Conservation (phyloP, 2,113 vertebrate species). For the Stegostoma tigrinum region DNA sequence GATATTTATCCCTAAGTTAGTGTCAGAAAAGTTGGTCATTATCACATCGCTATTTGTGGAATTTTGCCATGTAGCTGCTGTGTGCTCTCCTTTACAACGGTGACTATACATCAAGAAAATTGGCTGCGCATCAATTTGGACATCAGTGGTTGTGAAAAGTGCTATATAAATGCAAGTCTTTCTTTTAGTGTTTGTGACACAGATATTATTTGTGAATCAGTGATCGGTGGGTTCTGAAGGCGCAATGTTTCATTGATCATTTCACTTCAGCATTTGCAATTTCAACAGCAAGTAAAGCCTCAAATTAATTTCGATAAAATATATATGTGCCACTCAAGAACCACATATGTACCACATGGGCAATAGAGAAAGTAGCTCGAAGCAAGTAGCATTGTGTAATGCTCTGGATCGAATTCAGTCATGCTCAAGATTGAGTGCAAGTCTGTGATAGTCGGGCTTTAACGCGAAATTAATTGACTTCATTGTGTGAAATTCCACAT, state of each 20-base stretch:
- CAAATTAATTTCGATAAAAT: not conserved
- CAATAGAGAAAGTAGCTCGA: not conserved
- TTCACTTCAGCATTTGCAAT: not conserved
- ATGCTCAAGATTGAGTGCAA: not conserved
- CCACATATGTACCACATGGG: not conserved
- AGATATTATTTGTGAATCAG: not conserved
- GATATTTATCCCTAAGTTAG: not conserved
- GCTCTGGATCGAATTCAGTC: not conserved
- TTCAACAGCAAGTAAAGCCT: not conserved
- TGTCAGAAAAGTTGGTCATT: not conserved
- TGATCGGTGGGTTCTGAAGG: not conserved
- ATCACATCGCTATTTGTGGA: not conserved
- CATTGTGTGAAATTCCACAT: slow-evolving; percentile 16
- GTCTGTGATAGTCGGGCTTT: not conserved
- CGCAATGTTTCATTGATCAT: not conserved
- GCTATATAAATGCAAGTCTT: not conserved
- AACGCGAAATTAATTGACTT: slow-evolving; percentile 14
- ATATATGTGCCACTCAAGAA: not conserved
- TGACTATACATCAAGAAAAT: not conserved
- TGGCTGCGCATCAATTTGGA: not conserved
- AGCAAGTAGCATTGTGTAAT: not conserved
- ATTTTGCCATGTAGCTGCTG: not conserved
- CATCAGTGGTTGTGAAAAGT: not conserved
- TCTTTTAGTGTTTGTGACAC: not conserved
- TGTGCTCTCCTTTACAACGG: not conserved